phyloP scores from a whole-genome alignment of 2,113 vertebrate species.

The Mastomys natalensis region DNA sequence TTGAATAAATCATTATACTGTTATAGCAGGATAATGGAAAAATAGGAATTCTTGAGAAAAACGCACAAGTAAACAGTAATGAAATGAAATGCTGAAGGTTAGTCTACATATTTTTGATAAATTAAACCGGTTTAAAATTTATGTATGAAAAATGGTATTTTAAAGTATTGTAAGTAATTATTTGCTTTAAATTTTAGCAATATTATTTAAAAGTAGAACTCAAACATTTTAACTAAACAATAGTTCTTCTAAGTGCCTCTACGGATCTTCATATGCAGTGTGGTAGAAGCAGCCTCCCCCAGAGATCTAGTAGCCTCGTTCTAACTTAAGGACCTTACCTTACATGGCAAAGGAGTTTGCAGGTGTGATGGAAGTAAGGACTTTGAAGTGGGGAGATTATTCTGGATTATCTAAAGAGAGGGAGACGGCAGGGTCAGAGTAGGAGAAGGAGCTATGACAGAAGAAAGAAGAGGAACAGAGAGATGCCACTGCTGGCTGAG shows the following conservation, averaged over 20 bases:
- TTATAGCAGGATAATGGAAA: background rate
- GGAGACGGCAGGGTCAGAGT: background rate
- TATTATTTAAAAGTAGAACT: constrained; percentile 42
- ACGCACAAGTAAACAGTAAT: background rate
- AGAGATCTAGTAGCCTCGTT: background rate
- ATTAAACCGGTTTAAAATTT: constrained; percentile 17
- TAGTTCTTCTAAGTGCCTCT: background rate
- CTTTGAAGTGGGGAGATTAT: constrained; percentile 16
- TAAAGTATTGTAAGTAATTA: background rate
- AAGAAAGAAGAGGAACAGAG: background rate
- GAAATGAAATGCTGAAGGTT: constrained; percentile 33
- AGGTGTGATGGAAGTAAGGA: background rate
- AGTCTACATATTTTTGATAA: constrained; percentile 22
- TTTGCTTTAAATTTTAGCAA: constrained; percentile 6
- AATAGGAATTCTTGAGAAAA: constrained; percentile 37
- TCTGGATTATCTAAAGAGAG: background rate
- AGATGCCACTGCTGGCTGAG: background rate
- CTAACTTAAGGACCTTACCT: background rate
- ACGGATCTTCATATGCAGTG: background rate
- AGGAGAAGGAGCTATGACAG: background rate
- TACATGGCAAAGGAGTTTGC: background rate
- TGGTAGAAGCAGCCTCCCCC: background rate
- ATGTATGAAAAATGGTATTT: constrained; percentile 22
- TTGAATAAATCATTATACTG: constrained; percentile 15
- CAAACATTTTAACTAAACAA: constrained; percentile 1